Evolutionary conservation across 2,888 invertebrate species (phyloP).

Genomic region (Lasioglossum oenotherae): DNA sequence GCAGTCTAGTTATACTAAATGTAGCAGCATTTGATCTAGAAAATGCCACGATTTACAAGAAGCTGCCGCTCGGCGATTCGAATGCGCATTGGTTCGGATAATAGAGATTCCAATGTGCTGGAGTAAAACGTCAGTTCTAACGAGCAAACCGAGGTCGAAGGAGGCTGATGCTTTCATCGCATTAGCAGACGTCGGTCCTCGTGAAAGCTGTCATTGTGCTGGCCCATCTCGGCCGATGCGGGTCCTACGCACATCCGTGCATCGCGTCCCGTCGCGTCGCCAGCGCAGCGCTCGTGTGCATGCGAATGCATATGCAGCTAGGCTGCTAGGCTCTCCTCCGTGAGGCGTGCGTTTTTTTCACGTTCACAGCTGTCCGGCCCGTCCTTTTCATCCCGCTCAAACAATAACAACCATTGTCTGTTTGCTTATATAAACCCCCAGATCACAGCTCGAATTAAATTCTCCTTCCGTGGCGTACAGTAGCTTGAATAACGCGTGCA

Average conservation of each 20-base stretch:
- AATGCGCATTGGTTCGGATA: neutral
- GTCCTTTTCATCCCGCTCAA: slow-evolving; percentile 76
- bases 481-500: slow-evolving; percentile 33
- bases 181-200: slow-evolving; percentile 57
- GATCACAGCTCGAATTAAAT: slow-evolving; percentile 69
- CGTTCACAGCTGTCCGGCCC: slow-evolving; percentile 71
- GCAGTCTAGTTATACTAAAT: neutral
- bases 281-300: slow-evolving; percentile 37
- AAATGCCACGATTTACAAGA: neutral
- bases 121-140: slow-evolving; percentile 44
- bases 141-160: slow-evolving; percentile 18
- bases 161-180: slow-evolving; percentile 41
- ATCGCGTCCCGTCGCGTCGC: slow-evolving; percentile 24
- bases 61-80: neutral
- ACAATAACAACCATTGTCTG: slow-evolving; percentile 79
- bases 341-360: slow-evolving; percentile 67
- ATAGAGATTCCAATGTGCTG: neutral
- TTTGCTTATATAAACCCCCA: slow-evolving; percentile 73
- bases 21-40: neutral
- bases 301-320: slow-evolving; percentile 46
- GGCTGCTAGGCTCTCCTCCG: slow-evolving; percentile 46
- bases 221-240: slow-evolving; percentile 59
- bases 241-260: slow-evolving; percentile 34
- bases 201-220: slow-evolving; percentile 75
- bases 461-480: slow-evolving; percentile 44